Base-by-base conservation (phyloP, 2,888 invertebrate genomes). In the Tiliacea aurago region DNA sequence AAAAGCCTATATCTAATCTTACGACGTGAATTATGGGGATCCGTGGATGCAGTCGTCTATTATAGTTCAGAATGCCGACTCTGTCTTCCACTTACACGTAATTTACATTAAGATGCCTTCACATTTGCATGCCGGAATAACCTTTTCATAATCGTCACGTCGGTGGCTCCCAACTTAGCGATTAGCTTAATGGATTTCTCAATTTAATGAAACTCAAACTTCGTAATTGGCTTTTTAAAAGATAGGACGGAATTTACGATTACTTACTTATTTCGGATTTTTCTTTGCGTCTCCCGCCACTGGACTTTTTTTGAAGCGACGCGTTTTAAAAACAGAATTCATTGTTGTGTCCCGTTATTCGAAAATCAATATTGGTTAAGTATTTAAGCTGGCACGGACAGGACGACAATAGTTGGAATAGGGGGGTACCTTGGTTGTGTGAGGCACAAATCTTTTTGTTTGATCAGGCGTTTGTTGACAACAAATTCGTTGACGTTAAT, bases 401-500 rank as follows among this genome's bases (percentile, higher is more conserved):
- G 89, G 80, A 89, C 87, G 88, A 92, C 92, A 94, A 94, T 92
- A 90, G 91, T 91, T 85, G 84, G 89, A 91, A 89, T 88, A 89
- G 90, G 92, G 28, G 94, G 94, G 94, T 93, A 91, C 91, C 90
- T 90, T 84, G 83, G 88, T 86, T 88, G 90, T 88, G 85, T 90
- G 91, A 91, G 91, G 91, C 88, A 90, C 90, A 92, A 93, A 92
- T 93, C 94, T 94, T 94, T 94, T 94, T 96, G 94, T 96, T 95
- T 96, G 95, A 94, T 94, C 95, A 94, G 93, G 94, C 95, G 94
- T 95, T 94, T 94, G 95, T 95, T 94, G 95, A 94, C 95, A 94
- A 95, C 94, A 93, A 95, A 93, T 95, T 94, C 93, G 94, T 95
- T 95, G 96, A 96, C 96, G 94, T 91, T 96, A 96, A 96, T 96